phyloP scores from a whole-genome alignment of 1,140 invertebrate genomes.

The Grapholita molesta region DNA sequence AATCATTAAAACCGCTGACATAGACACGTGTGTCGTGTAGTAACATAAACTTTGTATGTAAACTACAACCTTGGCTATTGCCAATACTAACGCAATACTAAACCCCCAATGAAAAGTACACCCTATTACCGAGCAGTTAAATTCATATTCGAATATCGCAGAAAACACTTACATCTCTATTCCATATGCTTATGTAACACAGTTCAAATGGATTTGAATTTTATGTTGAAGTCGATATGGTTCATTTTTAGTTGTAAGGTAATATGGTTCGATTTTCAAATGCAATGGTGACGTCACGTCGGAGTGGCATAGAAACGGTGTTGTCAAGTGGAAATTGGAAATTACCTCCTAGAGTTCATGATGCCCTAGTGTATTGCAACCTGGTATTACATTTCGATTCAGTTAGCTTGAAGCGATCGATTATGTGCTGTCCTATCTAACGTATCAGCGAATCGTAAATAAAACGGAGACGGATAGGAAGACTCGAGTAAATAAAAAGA shows the following conservation, averaged over 20 bases:
- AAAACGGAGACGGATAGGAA: too few relatives aligned
- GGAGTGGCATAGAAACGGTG: slow-evolving; percentile 59
- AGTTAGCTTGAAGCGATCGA: too few relatives aligned
- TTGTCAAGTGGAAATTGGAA: slow-evolving; percentile 53
- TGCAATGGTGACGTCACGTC: slow-evolving; percentile 60
- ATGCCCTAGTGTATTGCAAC: slow-evolving; percentile 1
- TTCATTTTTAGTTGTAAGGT: slow-evolving; percentile 22
- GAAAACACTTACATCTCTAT: slow-evolving; percentile 37
- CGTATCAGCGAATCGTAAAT: too few relatives aligned
- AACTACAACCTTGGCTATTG: slow-evolving; percentile 35
- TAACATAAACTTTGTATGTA: slow-evolving; percentile 39
- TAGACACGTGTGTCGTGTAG: background rate
- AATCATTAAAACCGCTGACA: background rate
- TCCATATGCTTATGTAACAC: slow-evolving; percentile 28
- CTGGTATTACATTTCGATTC: too few relatives aligned
- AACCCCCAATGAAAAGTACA: slow-evolving; percentile 25
- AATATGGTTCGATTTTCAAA: slow-evolving; percentile 43
- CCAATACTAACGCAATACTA: slow-evolving; percentile 36
- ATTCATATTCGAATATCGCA: slow-evolving; percentile 24
- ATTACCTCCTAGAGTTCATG: slow-evolving; percentile 27
- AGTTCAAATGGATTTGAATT: slow-evolving; percentile 30
- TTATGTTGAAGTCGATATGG: slow-evolving; percentile 21
- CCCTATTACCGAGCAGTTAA: slow-evolving; percentile 26
- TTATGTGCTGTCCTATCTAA: too few relatives aligned
- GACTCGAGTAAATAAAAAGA: too few relatives aligned